phyloP scores from a whole-genome alignment of 1,140 invertebrate genomes.

The Pogonomyrmex californicus region DNA sequence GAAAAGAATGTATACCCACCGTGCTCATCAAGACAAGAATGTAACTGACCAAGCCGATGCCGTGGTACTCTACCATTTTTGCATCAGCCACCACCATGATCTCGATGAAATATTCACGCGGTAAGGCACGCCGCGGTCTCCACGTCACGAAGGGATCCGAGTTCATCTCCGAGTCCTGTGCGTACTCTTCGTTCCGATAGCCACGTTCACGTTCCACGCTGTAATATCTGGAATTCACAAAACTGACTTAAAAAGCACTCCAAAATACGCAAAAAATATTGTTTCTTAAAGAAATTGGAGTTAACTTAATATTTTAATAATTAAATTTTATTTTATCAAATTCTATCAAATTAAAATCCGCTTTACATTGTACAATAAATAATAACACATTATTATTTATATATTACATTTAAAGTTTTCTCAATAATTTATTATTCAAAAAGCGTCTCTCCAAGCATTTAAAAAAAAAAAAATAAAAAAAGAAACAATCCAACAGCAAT shows the following conservation, averaged over 20 bases:
- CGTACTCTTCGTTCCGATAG: constrained; percentile 64
- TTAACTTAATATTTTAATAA: neutral
- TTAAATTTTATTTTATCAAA: constrained; percentile 23
- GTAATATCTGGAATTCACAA: constrained; percentile 68
- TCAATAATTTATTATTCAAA: neutral
- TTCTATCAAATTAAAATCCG: constrained; percentile 1
- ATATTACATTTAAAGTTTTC: neutral
- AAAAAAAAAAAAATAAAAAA: neutral
- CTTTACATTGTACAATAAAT: neutral
- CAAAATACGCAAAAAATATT: constrained; percentile 4
- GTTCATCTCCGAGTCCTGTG: constrained; percentile 72
- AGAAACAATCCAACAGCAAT: no score
- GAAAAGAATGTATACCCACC: constrained; percentile 85
- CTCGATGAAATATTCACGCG: constrained; percentile 92
- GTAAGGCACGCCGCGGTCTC: constrained; percentile 82
- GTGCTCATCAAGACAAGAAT: constrained; percentile 94
- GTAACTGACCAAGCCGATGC: constrained; percentile 89
- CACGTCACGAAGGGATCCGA: constrained; percentile 75
- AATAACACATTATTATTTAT: neutral
- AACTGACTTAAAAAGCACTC: neutral
- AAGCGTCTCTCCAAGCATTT: neutral
- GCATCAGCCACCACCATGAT: constrained; percentile 93
- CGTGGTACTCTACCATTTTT: constrained; percentile 93
- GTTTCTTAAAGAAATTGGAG: no score
- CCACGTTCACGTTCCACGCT: constrained; percentile 59